These are phyloP conservation scores for Takifugu bimaculatus DNA, from an alignment of 2,113 vertebrate species.

Conservation along the genomic window DNA sequence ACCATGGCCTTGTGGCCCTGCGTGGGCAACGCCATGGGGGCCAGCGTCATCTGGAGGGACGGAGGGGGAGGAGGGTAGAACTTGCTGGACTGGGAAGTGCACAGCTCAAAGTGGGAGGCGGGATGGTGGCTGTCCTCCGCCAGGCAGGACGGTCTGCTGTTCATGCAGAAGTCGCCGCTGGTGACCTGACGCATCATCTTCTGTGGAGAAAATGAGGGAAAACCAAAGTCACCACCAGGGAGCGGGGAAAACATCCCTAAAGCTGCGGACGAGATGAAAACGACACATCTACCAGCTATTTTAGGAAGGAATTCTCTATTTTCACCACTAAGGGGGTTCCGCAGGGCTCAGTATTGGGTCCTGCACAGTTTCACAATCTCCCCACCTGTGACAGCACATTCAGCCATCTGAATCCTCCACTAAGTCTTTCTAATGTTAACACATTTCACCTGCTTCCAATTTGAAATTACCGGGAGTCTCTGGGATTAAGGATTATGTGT, in stretches of 20 bases:
- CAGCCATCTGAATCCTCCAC: too few species aligned
- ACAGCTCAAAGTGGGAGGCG: slow-evolving; percentile 88
- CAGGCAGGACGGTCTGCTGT: slow-evolving; percentile 87
- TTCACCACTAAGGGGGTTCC: too few species aligned
- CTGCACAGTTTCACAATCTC: too few species aligned
- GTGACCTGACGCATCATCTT: slow-evolving; percentile 98
- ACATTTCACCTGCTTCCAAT: too few species aligned
- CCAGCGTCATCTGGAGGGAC: slow-evolving; percentile 70
- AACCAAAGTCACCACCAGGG: neutral
- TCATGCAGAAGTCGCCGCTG: slow-evolving; percentile 88
- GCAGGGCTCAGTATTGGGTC: too few species aligned
- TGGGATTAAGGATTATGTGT: too few species aligned
- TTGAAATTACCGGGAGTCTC: too few species aligned
- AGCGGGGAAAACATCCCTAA: neutral
- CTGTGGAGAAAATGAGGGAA: slow-evolving; percentile 66
- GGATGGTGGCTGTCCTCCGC: slow-evolving; percentile 86
- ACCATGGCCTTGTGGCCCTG: slow-evolving; percentile 84
- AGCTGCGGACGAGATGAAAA: neutral
- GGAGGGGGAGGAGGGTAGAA: slow-evolving; percentile 84
- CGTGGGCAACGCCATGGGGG: slow-evolving; percentile 68
- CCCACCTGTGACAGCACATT: too few species aligned
- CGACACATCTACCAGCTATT: too few species aligned
- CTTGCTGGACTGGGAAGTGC: slow-evolving; percentile 86
- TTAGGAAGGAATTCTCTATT: too few species aligned
- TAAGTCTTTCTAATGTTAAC: too few species aligned